These are phyloP conservation scores for Subacronicta megacephala DNA, from an alignment of 2,888 invertebrate genomes.

Conservation along the genomic window DNA sequence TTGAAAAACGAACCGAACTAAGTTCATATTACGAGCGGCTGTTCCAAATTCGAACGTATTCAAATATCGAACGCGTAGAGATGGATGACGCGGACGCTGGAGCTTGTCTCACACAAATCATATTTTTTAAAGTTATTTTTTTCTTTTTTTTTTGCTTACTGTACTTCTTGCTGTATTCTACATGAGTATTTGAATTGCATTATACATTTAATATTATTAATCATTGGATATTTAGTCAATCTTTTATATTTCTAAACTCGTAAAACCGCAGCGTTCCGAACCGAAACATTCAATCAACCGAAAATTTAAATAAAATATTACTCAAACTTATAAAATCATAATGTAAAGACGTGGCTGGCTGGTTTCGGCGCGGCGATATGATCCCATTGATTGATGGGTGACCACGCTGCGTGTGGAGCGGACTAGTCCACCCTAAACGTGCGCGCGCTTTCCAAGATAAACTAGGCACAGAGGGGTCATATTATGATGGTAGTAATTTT, in stretches of 20 bases:
- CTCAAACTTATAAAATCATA: constrained; percentile 86
- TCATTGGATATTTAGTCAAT: constrained; percentile 60
- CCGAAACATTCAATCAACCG: constrained; percentile 85
- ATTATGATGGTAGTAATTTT: constrained; percentile 67
- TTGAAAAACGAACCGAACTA: constrained; percentile 87
- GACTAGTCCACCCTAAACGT: constrained; percentile 61
- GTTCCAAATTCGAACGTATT: constrained; percentile 87
- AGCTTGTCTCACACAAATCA: constrained; percentile 75
- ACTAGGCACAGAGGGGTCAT: constrained; percentile 60
- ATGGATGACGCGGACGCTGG: constrained; percentile 79
- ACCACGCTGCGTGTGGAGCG: constrained; percentile 79
- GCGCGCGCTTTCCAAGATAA: constrained; percentile 43
- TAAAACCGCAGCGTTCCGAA: constrained; percentile 71
- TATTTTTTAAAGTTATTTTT: constrained; percentile 63
- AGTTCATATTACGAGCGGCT: constrained; percentile 85
- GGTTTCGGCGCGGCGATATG: constrained; percentile 85
- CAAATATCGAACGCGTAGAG: constrained; percentile 84
- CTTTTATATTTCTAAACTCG: constrained; percentile 57
- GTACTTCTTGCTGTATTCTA: constrained; percentile 53
- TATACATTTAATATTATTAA: constrained; percentile 65
- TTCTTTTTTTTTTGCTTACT: constrained; percentile 57
- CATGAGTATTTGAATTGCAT: constrained; percentile 74
- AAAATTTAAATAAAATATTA: constrained; percentile 88
- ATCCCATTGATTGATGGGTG: constrained; percentile 89
- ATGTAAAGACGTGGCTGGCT: constrained; percentile 79